These are phyloP conservation scores for Eurois occulta DNA, from an alignment of 2,888 invertebrate species.

Conservation along the genomic window DNA sequence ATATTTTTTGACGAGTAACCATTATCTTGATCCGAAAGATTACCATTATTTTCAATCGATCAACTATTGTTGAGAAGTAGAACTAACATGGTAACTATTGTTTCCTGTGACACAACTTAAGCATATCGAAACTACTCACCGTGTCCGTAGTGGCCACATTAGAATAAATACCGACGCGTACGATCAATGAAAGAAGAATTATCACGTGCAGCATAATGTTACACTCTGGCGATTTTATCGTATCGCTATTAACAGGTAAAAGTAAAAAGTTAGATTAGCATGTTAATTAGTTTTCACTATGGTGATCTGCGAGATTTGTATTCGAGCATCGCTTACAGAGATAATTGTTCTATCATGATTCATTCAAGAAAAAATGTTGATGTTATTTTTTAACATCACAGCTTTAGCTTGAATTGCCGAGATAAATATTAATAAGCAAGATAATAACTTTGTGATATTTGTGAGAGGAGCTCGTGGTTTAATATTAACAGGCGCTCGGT, in stretches of 20 bases:
- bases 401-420: neutral
- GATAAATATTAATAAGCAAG: no score
- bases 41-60: no score
- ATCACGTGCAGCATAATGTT: slow-evolving; percentile 23
- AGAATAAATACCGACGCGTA: slow-evolving; percentile 38
- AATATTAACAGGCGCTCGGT: no score
- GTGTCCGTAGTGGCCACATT: slow-evolving; percentile 13
- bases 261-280: slow-evolving; percentile 44
- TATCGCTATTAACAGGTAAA: slow-evolving; percentile 43
- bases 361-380: neutral
- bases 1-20: no score
- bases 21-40: no score
- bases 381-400: neutral
- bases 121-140: slow-evolving; percentile 14
- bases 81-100: neutral
- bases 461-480: no score
- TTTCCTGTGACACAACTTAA: slow-evolving; percentile 21
- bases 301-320: slow-evolving; percentile 29
- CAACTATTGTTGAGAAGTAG: neutral
- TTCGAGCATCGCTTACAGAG: slow-evolving; percentile 10
- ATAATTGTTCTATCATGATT: slow-evolving; percentile 13
- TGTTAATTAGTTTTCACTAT: slow-evolving; percentile 58
- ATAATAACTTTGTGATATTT: no score
- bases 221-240: slow-evolving; percentile 37
- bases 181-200: slow-evolving; percentile 44